These are phyloP conservation scores for Protonibea diacanthus DNA, from an alignment of 2,797 vertebrate genomes.

Conservation along the genomic window DNA sequence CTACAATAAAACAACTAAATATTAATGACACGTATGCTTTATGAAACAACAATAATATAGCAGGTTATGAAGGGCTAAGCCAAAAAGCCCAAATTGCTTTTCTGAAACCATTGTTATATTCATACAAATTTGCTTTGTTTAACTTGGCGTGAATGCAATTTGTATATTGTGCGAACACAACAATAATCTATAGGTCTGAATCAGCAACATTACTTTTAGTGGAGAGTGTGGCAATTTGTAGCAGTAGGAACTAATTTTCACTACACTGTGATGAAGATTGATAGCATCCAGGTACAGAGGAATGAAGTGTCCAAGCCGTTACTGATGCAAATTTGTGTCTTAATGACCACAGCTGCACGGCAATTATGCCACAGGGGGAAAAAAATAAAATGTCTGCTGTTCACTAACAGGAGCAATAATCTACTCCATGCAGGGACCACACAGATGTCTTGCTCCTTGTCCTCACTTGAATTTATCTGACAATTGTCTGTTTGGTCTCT, in stretches of 20 bases:
- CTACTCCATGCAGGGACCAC: slow-evolving; percentile 20
- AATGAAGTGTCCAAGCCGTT: slow-evolving; percentile 47
- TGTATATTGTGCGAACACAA: not conserved
- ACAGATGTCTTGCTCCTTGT: slow-evolving; percentile 28
- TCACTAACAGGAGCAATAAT: slow-evolving; percentile 36
- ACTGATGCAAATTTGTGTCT: slow-evolving; percentile 51
- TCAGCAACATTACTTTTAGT: slow-evolving; percentile 7
- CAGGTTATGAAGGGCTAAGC: not conserved
- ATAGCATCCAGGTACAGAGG: slow-evolving; percentile 34
- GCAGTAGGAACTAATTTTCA: slow-evolving; percentile 27
- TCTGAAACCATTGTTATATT: not conserved
- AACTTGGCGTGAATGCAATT: not conserved
- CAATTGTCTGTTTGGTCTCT: slow-evolving; percentile 13
- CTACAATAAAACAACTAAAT: not conserved
- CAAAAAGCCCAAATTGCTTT: not conserved
- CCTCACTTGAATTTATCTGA: slow-evolving; percentile 25
- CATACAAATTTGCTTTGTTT: not conserved
- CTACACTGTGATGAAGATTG: slow-evolving; percentile 36
- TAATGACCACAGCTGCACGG: slow-evolving; percentile 61
- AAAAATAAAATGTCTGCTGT: slow-evolving; percentile 45
- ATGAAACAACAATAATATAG: not conserved
- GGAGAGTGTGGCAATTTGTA: slow-evolving; percentile 3
- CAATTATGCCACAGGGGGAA: slow-evolving; percentile 36
- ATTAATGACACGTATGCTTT: not conserved
- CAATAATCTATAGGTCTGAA: not conserved